Evolutionary conservation across 2,888 invertebrate genomes (phyloP).

Genomic region (Drosophila peninsularis): DNA sequence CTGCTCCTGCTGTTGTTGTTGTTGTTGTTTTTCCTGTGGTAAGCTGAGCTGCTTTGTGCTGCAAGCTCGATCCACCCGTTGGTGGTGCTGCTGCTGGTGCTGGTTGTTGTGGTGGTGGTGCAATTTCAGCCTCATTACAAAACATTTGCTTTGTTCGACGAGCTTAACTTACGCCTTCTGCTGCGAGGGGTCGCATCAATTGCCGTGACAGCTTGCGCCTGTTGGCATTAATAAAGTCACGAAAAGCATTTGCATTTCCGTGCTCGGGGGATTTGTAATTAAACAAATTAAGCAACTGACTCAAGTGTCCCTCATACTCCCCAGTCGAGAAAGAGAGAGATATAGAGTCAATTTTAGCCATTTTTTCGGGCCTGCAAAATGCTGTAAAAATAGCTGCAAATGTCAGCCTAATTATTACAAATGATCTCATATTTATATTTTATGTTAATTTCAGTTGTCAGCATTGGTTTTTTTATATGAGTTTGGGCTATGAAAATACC

Average conservation of each 20-base stretch:
- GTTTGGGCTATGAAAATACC: constrained; percentile 53
- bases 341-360: constrained; percentile 2
- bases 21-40: constrained; percentile 46
- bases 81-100: neutral
- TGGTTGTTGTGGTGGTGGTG: constrained; percentile 42
- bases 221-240: constrained; percentile 63
- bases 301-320: constrained; percentile 7
- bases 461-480: constrained; percentile 45
- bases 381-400: constrained; percentile 60
- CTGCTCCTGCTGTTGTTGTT: constrained; percentile 23
- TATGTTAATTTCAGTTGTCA: constrained; percentile 64
- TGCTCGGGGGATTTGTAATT: constrained; percentile 68
- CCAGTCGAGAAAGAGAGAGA: neutral
- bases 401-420: constrained; percentile 76
- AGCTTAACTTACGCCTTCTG: constrained; percentile 47
- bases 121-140: constrained; percentile 73
- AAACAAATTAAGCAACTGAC: constrained; percentile 66
- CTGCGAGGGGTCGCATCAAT: constrained; percentile 54
- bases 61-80: constrained; percentile 18
- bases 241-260: constrained; percentile 31
- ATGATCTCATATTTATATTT: constrained; percentile 67
- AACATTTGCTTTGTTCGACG: constrained; percentile 53
- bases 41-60: constrained; percentile 48
- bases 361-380: constrained; percentile 44
- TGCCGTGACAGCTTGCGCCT: constrained; percentile 70